A percentile compares a stretch with the other conserved stretches of the same genome.
Evolutionary conservation across 2,797 vertebrate species (phyloP).

Genomic region (Semaprochilodus insignis): DNA sequence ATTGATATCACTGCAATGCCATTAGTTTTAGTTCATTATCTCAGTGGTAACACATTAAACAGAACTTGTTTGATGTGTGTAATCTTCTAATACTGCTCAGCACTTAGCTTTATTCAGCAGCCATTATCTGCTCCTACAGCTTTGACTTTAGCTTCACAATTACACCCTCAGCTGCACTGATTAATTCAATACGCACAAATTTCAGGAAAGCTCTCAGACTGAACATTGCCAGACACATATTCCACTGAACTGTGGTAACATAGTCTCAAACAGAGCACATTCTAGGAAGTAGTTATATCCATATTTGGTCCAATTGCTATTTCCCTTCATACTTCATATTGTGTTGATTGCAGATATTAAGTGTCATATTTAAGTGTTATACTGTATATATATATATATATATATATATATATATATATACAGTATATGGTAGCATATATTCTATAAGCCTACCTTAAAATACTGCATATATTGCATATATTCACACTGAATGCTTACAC

Average conservation of each 20-base stretch:
- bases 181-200: slow-evolving; percentile 77
- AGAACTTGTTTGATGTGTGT: slow-evolving; percentile 61
- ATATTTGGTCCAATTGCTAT: neutral
- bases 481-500: slow-evolving; percentile 14
- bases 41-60: slow-evolving; percentile 30
- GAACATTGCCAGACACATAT: neutral
- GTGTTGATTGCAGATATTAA: too few relatives aligned
- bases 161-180: slow-evolving; percentile 82
- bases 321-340: neutral
- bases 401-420: too few relatives aligned
- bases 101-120: slow-evolving; percentile 71
- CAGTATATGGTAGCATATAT: too few relatives aligned
- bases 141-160: slow-evolving; percentile 80
- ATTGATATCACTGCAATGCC: slow-evolving; percentile 1
- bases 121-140: slow-evolving; percentile 83
- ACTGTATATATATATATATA: too few relatives aligned
- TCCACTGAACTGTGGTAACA: neutral
- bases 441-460: neutral
- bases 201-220: neutral
- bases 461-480: neutral
- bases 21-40: slow-evolving; percentile 25
- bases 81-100: slow-evolving; percentile 69
- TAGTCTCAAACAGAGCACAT: neutral
- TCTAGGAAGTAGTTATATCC: neutral
- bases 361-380: too few relatives aligned